These are phyloP conservation scores for Sebastes glaucus DNA, from an alignment of 2,797 vertebrate genomes.

Conservation along the genomic window DNA sequence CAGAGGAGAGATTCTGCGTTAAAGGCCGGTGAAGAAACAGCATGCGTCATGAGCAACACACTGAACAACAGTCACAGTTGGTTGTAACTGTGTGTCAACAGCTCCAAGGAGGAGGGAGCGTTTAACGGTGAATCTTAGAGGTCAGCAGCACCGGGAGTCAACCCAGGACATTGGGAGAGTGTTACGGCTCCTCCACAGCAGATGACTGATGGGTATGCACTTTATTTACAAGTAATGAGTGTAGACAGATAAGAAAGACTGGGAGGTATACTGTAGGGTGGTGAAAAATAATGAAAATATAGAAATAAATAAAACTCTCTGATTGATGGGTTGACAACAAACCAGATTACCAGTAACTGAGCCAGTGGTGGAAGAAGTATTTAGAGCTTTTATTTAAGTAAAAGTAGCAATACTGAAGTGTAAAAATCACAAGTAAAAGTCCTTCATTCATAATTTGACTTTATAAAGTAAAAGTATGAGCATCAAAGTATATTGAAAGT, in stretches of 20 bases:
- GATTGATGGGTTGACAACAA: background rate
- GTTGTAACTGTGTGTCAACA: slow-evolving; percentile 41
- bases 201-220: background rate
- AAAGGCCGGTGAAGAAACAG: slow-evolving; percentile 14
- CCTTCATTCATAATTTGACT: too few species aligned
- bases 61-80: slow-evolving; percentile 43
- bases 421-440: background rate
- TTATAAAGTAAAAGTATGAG: too few species aligned
- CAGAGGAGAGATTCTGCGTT: background rate
- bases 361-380: background rate
- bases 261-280: background rate
- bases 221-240: background rate
- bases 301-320: background rate
- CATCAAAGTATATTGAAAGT: too few species aligned
- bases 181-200: background rate
- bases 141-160: slow-evolving; percentile 27
- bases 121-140: background rate
- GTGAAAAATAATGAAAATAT: background rate
- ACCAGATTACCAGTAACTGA: background rate
- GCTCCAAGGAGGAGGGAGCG: background rate
- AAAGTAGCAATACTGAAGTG: background rate
- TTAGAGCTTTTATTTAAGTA: background rate
- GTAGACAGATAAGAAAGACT: background rate
- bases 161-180: background rate
- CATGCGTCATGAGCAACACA: slow-evolving; percentile 1